phyloP scores from a whole-genome alignment of 1,140 invertebrate genomes.

The Vanessa tameamea region DNA sequence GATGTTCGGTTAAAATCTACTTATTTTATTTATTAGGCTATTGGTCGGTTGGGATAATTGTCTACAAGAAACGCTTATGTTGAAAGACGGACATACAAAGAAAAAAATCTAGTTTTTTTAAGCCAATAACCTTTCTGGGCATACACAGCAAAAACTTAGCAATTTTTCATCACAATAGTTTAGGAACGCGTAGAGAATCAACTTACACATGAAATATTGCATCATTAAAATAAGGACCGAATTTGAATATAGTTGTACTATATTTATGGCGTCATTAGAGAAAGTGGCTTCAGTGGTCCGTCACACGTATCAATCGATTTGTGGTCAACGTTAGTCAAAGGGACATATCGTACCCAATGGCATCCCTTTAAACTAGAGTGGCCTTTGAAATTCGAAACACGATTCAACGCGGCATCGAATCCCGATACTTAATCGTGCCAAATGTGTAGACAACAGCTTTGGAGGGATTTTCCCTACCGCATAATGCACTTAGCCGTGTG shows the following conservation, averaged over 20 bases:
- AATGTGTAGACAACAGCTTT: conserved; percentile 51
- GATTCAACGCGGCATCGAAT: conserved; percentile 36
- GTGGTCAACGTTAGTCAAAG: conserved; percentile 26
- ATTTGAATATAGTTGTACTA: background rate
- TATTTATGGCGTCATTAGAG: background rate
- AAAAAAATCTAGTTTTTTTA: too few species aligned
- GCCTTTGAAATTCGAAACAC: conserved; percentile 49
- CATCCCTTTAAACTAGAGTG: conserved; percentile 36
- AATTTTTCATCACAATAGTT: too few species aligned
- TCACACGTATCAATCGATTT: conserved; percentile 18
- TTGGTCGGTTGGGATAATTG: too few species aligned
- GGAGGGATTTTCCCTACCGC: conserved; percentile 45
- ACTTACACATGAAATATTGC: too few species aligned
- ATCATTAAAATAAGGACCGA: too few species aligned
- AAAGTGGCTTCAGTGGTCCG: conserved; percentile 2
- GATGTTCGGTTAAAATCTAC: too few species aligned
- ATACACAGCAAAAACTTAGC: too few species aligned
- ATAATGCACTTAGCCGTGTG: conserved; percentile 44
- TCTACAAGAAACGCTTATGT: too few species aligned
- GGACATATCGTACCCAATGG: conserved; percentile 19
- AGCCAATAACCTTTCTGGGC: too few species aligned
- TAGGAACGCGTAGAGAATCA: too few species aligned
- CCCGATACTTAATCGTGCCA: conserved; percentile 44
- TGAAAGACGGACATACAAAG: too few species aligned
- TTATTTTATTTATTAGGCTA: too few species aligned